phyloP scores from a whole-genome alignment of 1,140 invertebrate species.

The Drosophila repletoides region DNA sequence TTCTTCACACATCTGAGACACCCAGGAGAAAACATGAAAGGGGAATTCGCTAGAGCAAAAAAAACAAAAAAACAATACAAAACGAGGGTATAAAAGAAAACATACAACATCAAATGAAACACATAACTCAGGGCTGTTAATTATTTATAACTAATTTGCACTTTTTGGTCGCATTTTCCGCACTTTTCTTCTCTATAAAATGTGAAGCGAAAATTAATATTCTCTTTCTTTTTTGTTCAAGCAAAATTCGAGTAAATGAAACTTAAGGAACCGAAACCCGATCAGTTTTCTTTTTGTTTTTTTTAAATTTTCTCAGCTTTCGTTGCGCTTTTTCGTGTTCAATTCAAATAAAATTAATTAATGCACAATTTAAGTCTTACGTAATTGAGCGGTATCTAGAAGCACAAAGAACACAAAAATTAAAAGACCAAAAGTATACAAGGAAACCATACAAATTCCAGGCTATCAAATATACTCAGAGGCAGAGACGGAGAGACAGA shows the following conservation, averaged over 20 bases:
- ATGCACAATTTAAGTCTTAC: slow-evolving; percentile 76
- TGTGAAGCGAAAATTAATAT: slow-evolving; percentile 31
- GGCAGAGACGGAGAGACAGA: slow-evolving; percentile 20
- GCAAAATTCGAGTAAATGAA: slow-evolving; percentile 17
- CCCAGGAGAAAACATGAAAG: no score
- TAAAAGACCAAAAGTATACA: slow-evolving; percentile 75
- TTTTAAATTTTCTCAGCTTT: no score
- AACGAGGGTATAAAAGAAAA: slow-evolving; percentile 4
- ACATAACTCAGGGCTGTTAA: slow-evolving; percentile 34
- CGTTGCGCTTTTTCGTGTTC: slow-evolving; percentile 62
- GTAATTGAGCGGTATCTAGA: slow-evolving; percentile 76
- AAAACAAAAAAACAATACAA: slow-evolving; percentile 1
- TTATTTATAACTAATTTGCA: slow-evolving; percentile 58
- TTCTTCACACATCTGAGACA: not conserved
- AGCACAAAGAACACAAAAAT: slow-evolving; percentile 78
- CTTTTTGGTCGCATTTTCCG: slow-evolving; percentile 70
- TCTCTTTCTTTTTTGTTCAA: slow-evolving; percentile 22
- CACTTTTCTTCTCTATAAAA: slow-evolving; percentile 48
- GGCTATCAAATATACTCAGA: no score
- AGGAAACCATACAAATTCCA: slow-evolving; percentile 46
- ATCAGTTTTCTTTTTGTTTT: slow-evolving; percentile 23
- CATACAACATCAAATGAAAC: slow-evolving; percentile 60
- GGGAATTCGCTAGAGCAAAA: no score
- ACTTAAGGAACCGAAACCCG: slow-evolving; percentile 40
- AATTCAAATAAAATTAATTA: slow-evolving; percentile 80